Evolutionary conservation across 1,140 invertebrate genomes (phyloP), one percentile per base, ranked within the genome.

Genomic region (Coptotermes formosanus): DNA sequence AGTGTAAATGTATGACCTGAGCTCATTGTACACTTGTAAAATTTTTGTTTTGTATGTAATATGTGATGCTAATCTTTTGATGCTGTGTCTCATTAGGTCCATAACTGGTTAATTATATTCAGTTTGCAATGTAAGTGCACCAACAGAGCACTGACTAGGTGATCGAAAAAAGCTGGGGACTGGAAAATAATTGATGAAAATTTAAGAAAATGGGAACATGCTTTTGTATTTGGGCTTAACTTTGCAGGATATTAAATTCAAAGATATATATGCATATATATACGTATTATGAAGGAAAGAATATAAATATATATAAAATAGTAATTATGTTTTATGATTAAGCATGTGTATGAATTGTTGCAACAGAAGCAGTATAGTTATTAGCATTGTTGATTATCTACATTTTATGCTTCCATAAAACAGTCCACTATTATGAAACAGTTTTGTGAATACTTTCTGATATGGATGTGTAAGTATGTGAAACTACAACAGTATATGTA

Each of bases 401-500:
- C 64, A 75, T 75, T 75, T 75, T 75, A 75, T 75, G 64, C 64
- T 75, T 75, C 64, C 64, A 30, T 75, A 75, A 75, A 75, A 75
- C n/a, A 30, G 25, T 64, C 21, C 59, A 64, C 59, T 64, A 64
- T 64, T 23, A 23, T 7, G 48, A 21, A 21, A 75, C 2, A 3
- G 30, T 75, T 30, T 75, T 75, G n/a, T n/a, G n/a, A 75, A 75
- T 75, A 75, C 16, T 75, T 75, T 75, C n/a, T 14, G 9, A 75
- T 16, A 75, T 75, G 64, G n/a, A 75, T 75, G 64, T 75, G 64
- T 75, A 75, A 75, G 30, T 75, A 25, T 75, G 64, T 75, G 11
- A 75, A 75, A 75, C 64, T 75, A 16, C 11, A 75, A 75, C 64
- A 75, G 64, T 75, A 75, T 75, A n/a, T 30, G n/a, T 75, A 55